Evolutionary conservation across 2,797 vertebrate genomes (phyloP), one percentile per base, ranked within the genome.

Genomic region (Melanotaenia parkinsoni): DNA sequence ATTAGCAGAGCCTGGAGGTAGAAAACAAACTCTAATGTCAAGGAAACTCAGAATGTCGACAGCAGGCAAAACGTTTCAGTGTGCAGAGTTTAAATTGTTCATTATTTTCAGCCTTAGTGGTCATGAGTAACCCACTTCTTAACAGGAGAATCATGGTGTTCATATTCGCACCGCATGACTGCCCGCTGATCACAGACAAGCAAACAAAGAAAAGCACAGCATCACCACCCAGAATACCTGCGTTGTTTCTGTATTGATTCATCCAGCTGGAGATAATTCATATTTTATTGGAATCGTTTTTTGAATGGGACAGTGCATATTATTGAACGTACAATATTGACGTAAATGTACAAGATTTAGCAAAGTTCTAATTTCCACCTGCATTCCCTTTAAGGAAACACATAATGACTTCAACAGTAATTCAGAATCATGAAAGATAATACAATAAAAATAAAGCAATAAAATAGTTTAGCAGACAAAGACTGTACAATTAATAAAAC

Each of bases 101-200:
- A 59, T 70, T 58, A 45, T 82, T 73, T 77, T 57, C 56, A 58
- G 51, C 57, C 18, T 74, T 45, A 63, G 70, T 70, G 40, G 62
- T 86, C 66, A 73, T 32, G 24, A 67, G 53, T 70, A 70, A 72
- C 24, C 20, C 45, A 51, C 81, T 58, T 70, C 64, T 77, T 61
- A 60, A 74, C 77, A 81, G 68, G 70, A 84, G 63, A 22, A 57
- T 58, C 47, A 60, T 70, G 59, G 24, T 61, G 74, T 81, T 86
- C 26, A 32, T 79, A 64, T 70, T 66, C 58, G 69, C 57, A 47
- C 67, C 0, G 37, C 74, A 79, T 80, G 76, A 76, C 71, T 63
- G 43, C 3, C 47, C 58, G 63, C 53, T 79, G 63, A 63, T 63
- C 78, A 66, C 66, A 74, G 26, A 58, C 57, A 43, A 4, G 24